These are phyloP conservation scores for Melanargia galathea DNA, from an alignment of 2,888 invertebrate species.

Conservation along the genomic window DNA sequence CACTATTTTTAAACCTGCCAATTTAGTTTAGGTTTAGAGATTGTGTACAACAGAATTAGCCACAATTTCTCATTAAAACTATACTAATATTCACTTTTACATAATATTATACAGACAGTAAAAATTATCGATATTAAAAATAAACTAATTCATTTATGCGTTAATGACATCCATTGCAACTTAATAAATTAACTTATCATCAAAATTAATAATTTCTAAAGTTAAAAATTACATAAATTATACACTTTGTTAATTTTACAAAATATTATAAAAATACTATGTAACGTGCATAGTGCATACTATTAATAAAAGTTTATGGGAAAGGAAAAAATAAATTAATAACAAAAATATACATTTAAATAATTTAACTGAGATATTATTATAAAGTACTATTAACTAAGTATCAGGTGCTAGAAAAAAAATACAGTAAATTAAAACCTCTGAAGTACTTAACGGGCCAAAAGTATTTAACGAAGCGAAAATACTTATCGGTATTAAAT, in stretches of 20 bases:
- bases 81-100: neutral
- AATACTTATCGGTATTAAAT: too few relatives aligned
- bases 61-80: neutral
- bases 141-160: neutral
- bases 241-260: neutral
- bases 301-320: conserved; percentile 7
- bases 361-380: conserved; percentile 28
- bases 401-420: conserved; percentile 2
- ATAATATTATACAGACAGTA: neutral
- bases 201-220: conserved; percentile 1
- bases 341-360: conserved; percentile 43
- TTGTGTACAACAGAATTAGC: too few relatives aligned
- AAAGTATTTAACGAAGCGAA: too few relatives aligned
- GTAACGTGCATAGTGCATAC: neutral
- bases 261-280: conserved; percentile 8
- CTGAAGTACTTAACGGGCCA: too few relatives aligned
- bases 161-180: neutral
- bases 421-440: too few relatives aligned
- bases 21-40: too few relatives aligned
- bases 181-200: neutral
- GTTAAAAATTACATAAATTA: neutral
- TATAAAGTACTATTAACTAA: neutral
- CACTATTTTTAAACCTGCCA: too few relatives aligned
- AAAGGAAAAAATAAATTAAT: conserved; percentile 40
- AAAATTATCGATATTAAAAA: neutral